Evolutionary conservation across 2,797 vertebrate species (phyloP).

Genomic region (Pseudocheirus occidentalis): DNA sequence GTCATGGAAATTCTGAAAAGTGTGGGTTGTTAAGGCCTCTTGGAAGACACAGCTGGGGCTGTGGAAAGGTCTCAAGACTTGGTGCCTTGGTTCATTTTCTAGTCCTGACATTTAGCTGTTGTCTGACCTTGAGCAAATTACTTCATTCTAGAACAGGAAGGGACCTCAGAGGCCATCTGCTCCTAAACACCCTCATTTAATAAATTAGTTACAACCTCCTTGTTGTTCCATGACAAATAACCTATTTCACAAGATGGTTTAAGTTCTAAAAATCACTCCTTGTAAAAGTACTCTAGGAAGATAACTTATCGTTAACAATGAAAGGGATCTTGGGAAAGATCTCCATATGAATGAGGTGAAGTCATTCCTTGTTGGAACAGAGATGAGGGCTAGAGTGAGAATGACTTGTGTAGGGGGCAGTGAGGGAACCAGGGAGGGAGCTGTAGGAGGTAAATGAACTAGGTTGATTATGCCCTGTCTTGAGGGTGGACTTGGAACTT

Average conservation of each 20-base stretch:
- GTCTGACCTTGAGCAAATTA: background rate
- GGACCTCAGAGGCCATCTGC: background rate
- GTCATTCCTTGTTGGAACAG: background rate
- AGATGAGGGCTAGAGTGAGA: background rate
- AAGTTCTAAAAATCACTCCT: background rate
- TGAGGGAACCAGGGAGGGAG: background rate
- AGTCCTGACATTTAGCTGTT: background rate
- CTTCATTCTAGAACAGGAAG: background rate
- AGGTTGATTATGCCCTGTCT: background rate
- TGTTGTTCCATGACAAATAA: background rate
- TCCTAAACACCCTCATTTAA: background rate
- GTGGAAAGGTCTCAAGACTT: background rate
- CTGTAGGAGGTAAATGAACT: background rate
- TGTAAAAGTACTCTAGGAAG: background rate
- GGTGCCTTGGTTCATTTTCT: background rate
- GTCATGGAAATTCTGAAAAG: background rate
- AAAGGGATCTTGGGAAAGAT: background rate
- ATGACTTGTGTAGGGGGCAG: background rate
- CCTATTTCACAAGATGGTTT: background rate
- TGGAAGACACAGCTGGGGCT: background rate
- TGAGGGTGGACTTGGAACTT: background rate
- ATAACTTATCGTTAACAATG: background rate
- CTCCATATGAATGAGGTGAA: background rate
- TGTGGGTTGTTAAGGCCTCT: background rate
- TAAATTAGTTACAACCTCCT: background rate